Evolutionary conservation across 92 coral and sea anemone genomes (phyloP).

Genomic region (Phymanthus crucifer): DNA sequence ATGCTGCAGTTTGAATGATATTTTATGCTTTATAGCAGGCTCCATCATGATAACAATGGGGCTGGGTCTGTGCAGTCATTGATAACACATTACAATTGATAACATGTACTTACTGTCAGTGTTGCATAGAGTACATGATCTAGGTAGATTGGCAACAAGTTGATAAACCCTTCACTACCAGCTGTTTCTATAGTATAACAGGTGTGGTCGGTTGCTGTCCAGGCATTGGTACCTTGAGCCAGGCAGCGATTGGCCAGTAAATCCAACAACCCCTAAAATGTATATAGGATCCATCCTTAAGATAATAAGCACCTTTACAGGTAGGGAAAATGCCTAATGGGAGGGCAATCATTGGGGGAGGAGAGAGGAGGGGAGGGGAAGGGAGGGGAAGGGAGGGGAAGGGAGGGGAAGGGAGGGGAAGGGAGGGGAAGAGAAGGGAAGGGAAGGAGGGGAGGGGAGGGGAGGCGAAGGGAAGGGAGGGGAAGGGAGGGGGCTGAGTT

Average conservation of each 20-base stretch:
- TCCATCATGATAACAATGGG: neutral
- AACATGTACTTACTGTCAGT: conserved; percentile 63
- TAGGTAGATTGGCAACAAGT: conserved; percentile 90
- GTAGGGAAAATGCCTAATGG: too few relatives aligned
- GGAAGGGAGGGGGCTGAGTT: too few relatives aligned
- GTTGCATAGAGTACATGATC: conserved; percentile 97
- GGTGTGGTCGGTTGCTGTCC: conserved; percentile 98
- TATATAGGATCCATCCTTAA: neutral
- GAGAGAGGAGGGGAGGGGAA: neutral
- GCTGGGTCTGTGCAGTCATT: too few relatives aligned
- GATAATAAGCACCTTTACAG: too few relatives aligned
- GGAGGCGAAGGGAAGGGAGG: too few relatives aligned
- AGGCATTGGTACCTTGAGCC: conserved; percentile 99
- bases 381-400: too few relatives aligned
- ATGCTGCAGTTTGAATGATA: too few relatives aligned
- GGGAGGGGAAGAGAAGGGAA: too few relatives aligned
- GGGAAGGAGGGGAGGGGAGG: too few relatives aligned
- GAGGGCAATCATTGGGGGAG: neutral
- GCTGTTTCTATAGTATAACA: conserved; percentile 98
- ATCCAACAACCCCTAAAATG: conserved; percentile 80
- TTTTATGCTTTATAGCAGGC: too few relatives aligned
- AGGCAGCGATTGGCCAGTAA: conserved; percentile 95
- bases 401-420: too few relatives aligned
- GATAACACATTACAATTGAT: too few relatives aligned
- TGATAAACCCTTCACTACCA: conserved; percentile 93